Conservation (phyloP, 2,888 invertebrate genomes). For the Zonitis immaculata region DNA sequence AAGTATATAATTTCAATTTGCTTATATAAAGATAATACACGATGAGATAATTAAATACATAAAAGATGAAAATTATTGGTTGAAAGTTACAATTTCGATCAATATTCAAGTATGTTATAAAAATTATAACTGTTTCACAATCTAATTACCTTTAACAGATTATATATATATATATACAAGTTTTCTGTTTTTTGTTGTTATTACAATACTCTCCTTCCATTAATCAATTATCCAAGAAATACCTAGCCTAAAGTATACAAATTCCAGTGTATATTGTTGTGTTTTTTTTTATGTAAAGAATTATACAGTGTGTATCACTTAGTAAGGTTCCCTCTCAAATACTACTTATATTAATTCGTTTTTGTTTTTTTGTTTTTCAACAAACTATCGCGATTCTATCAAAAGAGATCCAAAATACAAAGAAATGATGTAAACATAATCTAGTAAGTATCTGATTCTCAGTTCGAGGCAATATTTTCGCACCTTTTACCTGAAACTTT, state of each 20-base stretch:
- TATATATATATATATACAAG: neutral
- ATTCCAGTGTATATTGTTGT: no score
- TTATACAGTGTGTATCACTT: no score
- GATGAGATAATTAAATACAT: neutral
- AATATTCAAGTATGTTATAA: neutral
- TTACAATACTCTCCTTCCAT: neutral
- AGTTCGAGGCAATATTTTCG: no score
- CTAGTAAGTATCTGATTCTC: no score
- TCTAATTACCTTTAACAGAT: neutral
- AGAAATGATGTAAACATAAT: no score
- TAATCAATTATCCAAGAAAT: neutral
- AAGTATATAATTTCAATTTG: constrained; percentile 1
- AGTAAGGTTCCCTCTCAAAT: no score
- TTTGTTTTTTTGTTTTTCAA: no score
- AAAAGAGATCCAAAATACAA: no score
- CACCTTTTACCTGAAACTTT: no score
- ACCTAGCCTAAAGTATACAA: neutral
- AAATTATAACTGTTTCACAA: neutral
- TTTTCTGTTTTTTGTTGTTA: neutral
- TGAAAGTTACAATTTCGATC: neutral
- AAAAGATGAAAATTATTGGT: neutral
- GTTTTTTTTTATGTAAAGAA: no score
- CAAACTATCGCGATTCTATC: no score
- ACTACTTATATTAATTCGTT: no score
- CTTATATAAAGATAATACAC: neutral